These are phyloP conservation scores for Oxyteleia sp. DNA, from an alignment of 2,888 invertebrate genomes.

Conservation along the genomic window DNA sequence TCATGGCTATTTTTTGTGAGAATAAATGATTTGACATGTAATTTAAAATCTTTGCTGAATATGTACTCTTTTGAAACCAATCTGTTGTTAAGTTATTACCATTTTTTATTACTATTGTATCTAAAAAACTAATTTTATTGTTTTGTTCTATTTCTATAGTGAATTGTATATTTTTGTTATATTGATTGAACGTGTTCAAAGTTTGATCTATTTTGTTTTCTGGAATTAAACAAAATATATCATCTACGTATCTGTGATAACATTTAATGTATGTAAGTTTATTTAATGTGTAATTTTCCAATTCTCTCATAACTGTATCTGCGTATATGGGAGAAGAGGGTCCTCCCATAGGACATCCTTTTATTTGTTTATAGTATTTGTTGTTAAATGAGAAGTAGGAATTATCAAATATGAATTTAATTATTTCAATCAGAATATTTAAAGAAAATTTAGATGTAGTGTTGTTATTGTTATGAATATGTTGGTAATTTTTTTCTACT, in stretches of 20 bases:
- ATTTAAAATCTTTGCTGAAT: neutral
- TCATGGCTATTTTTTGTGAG: neutral
- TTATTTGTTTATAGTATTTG: no score
- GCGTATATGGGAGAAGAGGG: no score
- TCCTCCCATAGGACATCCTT: no score
- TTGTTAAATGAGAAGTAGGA: no score
- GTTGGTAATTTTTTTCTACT: no score
- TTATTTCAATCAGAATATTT: no score
- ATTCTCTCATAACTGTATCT: neutral
- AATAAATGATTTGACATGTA: neutral
- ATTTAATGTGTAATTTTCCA: neutral
- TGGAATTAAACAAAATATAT: neutral
- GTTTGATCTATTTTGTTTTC: neutral
- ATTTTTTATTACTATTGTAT: neutral
- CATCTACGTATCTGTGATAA: neutral
- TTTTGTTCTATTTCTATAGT: neutral
- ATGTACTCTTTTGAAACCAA: constrained; percentile 4
- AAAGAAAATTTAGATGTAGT: no score
- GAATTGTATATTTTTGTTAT: constrained; percentile 20
- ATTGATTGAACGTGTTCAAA: neutral
- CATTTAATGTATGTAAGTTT: neutral
- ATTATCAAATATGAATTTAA: no score
- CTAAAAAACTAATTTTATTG: neutral
- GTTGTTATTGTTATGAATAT: no score
- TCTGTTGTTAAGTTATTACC: neutral